These are phyloP conservation scores for Sitta europaea DNA, from an alignment of 2,113 vertebrate species.

Conservation along the genomic window DNA sequence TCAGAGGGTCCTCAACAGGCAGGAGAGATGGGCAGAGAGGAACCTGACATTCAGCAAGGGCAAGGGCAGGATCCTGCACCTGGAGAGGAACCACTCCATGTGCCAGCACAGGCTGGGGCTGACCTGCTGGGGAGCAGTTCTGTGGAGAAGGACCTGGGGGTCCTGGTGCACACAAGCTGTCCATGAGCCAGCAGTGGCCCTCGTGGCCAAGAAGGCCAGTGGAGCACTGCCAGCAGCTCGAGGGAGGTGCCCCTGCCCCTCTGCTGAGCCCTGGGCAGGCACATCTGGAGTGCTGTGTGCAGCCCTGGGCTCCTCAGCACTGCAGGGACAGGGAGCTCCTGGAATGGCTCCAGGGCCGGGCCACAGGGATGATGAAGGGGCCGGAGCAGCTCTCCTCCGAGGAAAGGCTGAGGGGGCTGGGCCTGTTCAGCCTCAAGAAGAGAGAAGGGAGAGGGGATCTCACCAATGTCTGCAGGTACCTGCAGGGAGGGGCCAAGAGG, in stretches of 20 bases:
- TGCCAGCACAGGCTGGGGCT: too few species aligned
- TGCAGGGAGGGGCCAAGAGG: neutral
- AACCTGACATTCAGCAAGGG: neutral
- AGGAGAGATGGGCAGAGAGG: neutral
- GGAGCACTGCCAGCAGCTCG: fast-evolving
- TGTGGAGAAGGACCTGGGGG: neutral
- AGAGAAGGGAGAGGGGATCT: neutral
- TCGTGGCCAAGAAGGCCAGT: neutral
- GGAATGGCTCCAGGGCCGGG: neutral
- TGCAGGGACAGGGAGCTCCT: neutral
- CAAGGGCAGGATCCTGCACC: neutral
- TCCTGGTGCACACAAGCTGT: neutral
- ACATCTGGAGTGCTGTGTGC: neutral
- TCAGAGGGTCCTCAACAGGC: neutral
- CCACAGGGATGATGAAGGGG: neutral
- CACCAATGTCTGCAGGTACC: too few species aligned
- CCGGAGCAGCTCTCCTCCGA: neutral
- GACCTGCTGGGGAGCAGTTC: neutral
- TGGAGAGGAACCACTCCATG: neutral
- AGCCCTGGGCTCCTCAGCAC: neutral
- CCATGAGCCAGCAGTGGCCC: neutral
- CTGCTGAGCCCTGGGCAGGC: neutral
- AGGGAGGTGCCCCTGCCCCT: neutral
- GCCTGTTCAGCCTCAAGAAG: neutral
- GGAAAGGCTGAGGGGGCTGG: neutral